These are phyloP conservation scores for Cerastis leucographa DNA, from an alignment of 2,888 invertebrate species.

Conservation along the genomic window DNA sequence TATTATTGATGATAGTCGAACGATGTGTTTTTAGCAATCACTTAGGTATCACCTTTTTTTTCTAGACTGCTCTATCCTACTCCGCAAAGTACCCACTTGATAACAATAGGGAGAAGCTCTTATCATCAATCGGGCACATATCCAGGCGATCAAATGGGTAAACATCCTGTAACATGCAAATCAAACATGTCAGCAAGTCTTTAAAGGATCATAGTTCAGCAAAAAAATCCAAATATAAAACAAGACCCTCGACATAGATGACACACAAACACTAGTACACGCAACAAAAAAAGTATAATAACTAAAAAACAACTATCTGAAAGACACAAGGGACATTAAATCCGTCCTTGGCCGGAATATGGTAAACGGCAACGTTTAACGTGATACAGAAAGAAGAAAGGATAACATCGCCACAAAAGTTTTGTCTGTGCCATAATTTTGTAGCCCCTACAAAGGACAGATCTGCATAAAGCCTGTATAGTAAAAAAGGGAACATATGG, in stretches of 20 bases:
- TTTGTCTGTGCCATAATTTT: constrained; percentile 58
- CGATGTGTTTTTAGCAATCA: too few species aligned
- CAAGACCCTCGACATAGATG: neutral
- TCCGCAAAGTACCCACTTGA: too few species aligned
- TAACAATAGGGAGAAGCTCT: too few species aligned
- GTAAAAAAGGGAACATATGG: constrained; percentile 70
- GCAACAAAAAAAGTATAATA: neutral
- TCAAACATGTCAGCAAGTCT: too few species aligned
- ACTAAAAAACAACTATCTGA: constrained; percentile 11
- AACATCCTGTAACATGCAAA: too few species aligned
- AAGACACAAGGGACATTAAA: constrained; percentile 28
- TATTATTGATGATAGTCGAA: too few species aligned
- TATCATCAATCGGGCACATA: too few species aligned
- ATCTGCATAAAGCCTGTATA: constrained; percentile 71
- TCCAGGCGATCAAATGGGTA: too few species aligned
- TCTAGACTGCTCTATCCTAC: too few species aligned
- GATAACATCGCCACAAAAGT: constrained; percentile 61
- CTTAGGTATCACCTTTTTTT: too few species aligned
- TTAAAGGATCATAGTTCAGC: too few species aligned
- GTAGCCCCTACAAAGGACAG: constrained; percentile 58
- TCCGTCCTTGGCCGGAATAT: constrained; percentile 48
- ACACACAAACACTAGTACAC: neutral
- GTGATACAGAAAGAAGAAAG: constrained; percentile 49
- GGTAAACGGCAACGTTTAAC: constrained; percentile 46
- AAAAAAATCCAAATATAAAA: too few species aligned